Percentiles rank a stretch among this genome's conserved stretches.
Conservation (phyloP, 2,797 vertebrate species). For the Halcyon leucocephala region DNA sequence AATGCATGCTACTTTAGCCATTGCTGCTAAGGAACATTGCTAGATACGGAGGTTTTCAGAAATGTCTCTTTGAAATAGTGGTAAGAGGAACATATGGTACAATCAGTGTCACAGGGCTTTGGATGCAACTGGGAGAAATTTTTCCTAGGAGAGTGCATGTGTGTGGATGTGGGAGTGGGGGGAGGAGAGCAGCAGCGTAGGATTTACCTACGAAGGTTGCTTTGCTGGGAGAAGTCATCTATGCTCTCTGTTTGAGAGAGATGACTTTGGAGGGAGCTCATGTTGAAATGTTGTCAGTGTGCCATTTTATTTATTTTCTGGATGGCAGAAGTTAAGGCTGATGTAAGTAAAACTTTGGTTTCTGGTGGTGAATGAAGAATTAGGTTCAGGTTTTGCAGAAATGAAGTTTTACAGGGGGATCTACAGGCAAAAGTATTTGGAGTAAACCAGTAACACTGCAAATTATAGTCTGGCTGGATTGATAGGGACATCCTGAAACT, state of each 20-base stretch:
- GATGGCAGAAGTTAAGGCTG: background rate
- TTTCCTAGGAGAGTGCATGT: background rate
- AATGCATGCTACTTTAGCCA: background rate
- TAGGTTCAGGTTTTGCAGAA: background rate
- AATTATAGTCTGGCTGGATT: background rate
- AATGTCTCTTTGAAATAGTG: background rate
- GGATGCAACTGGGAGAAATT: background rate
- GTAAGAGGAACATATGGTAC: background rate
- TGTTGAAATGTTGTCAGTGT: background rate
- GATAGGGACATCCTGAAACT: background rate
- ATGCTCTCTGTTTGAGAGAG: background rate
- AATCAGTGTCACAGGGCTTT: background rate
- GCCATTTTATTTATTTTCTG: background rate
- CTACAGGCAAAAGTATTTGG: background rate
- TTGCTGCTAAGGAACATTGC: background rate
- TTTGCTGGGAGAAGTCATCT: too few relatives aligned
- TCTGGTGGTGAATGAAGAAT: background rate
- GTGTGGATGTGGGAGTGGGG: background rate
- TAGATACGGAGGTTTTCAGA: background rate
- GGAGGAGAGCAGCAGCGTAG: rapidly evolving
- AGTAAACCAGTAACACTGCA: background rate
- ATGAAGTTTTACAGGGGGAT: background rate
- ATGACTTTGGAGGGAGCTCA: background rate
- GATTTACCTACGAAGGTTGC: background rate
- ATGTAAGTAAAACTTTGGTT: background rate